Conservation (phyloP, 2,113 vertebrate species). For the Corvus moneduloides region DNA sequence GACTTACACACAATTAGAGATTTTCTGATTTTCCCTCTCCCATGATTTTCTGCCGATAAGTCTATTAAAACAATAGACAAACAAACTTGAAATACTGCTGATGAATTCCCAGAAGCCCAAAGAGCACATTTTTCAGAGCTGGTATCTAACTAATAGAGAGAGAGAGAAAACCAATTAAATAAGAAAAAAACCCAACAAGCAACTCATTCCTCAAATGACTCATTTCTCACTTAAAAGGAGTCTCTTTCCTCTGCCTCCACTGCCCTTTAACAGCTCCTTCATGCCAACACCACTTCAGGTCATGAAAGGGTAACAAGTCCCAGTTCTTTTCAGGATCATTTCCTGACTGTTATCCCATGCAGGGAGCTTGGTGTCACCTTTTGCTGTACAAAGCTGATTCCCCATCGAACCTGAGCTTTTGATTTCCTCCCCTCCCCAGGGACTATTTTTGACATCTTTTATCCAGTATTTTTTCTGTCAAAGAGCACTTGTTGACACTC, state of each 20-base stretch:
- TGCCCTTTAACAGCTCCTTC: background rate
- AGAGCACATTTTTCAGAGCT: background rate
- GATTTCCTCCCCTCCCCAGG: background rate
- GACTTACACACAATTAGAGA: conserved; percentile 5
- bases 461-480: background rate
- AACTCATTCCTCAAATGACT: background rate
- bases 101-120: background rate
- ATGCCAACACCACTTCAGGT: background rate
- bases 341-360: background rate
- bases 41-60: conserved; percentile 11
- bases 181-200: background rate
- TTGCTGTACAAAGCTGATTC: background rate
- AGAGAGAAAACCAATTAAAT: background rate
- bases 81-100: background rate
- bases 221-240: background rate
- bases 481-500: background rate
- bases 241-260: background rate
- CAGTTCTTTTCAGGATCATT: background rate
- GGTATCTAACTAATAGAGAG: background rate
- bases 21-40: background rate
- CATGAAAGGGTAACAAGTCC: background rate
- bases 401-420: background rate
- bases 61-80: background rate
- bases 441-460: background rate
- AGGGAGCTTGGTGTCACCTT: background rate